phyloP scores from a whole-genome alignment of 2,113 vertebrate species.

The Myodes glareolus region DNA sequence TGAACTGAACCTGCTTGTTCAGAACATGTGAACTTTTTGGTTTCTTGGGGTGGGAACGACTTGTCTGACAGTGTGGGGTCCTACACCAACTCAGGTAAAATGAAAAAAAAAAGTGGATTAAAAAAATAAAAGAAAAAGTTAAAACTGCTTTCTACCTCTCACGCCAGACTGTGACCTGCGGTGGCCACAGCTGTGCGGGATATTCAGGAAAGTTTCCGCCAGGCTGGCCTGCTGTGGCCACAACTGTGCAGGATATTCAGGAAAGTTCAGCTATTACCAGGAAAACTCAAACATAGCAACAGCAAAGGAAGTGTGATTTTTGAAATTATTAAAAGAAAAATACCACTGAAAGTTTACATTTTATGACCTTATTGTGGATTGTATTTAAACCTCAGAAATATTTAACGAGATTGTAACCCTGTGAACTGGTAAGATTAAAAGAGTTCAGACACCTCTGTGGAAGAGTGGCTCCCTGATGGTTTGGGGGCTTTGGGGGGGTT shows the following conservation, averaged over 20 bases:
- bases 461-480: neutral
- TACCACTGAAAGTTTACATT: constrained; percentile 91
- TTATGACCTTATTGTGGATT: constrained; percentile 92
- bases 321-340: constrained; percentile 83
- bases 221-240: constrained; percentile 67
- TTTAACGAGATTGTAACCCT: constrained; percentile 91
- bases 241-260: constrained; percentile 85
- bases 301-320: constrained; percentile 83
- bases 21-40: constrained; percentile 66
- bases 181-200: constrained; percentile 82
- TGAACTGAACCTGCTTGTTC: constrained; percentile 67
- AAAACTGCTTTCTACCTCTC: constrained; percentile 87
- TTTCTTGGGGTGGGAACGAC: constrained; percentile 67
- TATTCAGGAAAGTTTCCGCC: constrained; percentile 85
- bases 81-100: constrained; percentile 87
- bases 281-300: constrained; percentile 45
- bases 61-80: constrained; percentile 55
- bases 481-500: neutral
- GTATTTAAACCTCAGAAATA: constrained; percentile 92
- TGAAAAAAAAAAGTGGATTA: neutral
- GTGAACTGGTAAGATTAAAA: constrained; percentile 89
- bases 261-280: constrained; percentile 87
- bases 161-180: constrained; percentile 23
- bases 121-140: constrained; percentile 46
- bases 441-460: constrained; percentile 29